These are phyloP conservation scores for Phyllotis vaccarum DNA, from an alignment of 2,797 vertebrate species.

Conservation along the genomic window DNA sequence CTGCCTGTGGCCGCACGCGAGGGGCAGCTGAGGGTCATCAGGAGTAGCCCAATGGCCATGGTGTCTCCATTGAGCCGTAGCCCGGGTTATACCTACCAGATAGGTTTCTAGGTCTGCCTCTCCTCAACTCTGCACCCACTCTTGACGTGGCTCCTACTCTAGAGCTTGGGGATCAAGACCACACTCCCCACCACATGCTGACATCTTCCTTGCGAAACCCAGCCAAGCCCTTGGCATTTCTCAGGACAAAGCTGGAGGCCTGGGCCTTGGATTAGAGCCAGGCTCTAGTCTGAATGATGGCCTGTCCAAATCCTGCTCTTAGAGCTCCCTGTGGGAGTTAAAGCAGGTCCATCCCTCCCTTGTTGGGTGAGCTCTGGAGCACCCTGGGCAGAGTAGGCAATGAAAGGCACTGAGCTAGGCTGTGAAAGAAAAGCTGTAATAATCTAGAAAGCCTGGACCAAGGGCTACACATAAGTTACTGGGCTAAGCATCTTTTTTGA, in stretches of 20 bases:
- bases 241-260: background rate
- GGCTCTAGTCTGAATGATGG: background rate
- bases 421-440: background rate
- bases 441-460: background rate
- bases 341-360: background rate
- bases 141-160: too few relatives aligned
- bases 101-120: too few relatives aligned
- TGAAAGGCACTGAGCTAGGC: background rate
- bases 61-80: accelerated
- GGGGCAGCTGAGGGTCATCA: constrained; percentile 5
- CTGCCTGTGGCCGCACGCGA: constrained; percentile 28
- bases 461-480: background rate
- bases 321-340: too few relatives aligned
- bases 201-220: background rate
- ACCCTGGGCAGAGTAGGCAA: background rate
- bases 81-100: background rate
- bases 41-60: background rate
- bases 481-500: background rate
- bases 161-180: background rate
- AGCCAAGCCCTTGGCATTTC: too few relatives aligned
- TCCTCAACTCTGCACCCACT: accelerated
- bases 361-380: too few relatives aligned
- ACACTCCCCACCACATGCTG: accelerated
- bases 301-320: accelerated
- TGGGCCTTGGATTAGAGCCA: background rate